Base-by-base conservation (phyloP, 2,113 vertebrate genomes). In the Cyprinodon variegatus region DNA sequence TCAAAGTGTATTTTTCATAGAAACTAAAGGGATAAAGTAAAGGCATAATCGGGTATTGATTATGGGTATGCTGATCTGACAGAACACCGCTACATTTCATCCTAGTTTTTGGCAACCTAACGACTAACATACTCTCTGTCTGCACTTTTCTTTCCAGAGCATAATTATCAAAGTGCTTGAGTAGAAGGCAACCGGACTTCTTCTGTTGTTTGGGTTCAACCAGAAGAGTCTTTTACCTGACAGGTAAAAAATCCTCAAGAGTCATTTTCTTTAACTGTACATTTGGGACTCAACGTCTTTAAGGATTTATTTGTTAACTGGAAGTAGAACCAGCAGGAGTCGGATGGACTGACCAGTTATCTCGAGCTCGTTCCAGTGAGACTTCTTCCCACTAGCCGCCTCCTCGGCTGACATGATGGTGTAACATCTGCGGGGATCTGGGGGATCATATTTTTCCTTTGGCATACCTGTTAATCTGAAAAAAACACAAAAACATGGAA, bases 401-500 rank as follows among this genome's bases (percentile, higher is more conserved):
- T 99, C 98, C 93, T 99, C 98, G 53, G 97, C 94, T 84, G 98
- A 97, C 98, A 99, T 99, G 95, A 99, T 99, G 94, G 97, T 98
- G 88, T 99, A 99, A 94, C 98, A 97, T 95, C 97, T 94, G 90
- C 97, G 97, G 92, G 97, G 97, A 95, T 99, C 97, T 85, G 97
- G 98, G 92, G 98, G 97, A 91, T 99, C 98, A 99, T 99, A 99
- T 98, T 99, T 99, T 97, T 99, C 98, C 94, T 99, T 99, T 97
- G 98, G 98, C 98, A 99, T 99, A 95, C 96, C 98, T 97, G 95
- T 96, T 95, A 96, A 95, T 97, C 98, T 99, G 77, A n/a, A 64
- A 65, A 78, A 39, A 40, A 43, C 37, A 10, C 11, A 62, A 60
- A 36, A 48, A 48, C 53, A 22, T 3, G 4, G 1, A 48, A 9